Base-by-base conservation (phyloP, 2,113 vertebrate species). In the Blennius ocellaris region DNA sequence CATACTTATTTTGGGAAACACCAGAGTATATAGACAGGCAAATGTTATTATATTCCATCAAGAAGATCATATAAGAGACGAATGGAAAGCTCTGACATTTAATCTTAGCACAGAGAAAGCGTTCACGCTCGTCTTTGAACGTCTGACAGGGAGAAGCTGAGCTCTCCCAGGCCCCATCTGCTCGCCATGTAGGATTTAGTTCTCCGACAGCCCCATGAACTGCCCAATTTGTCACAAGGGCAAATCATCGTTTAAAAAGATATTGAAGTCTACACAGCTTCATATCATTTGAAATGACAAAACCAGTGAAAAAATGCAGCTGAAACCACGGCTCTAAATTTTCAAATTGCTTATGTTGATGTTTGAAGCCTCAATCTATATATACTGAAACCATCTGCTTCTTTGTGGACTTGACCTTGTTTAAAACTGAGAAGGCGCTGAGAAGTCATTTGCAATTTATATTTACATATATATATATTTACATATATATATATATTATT, bases 141-240 rank as follows among this genome's bases (percentile, higher is more conserved):
- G 80, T 54, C 73, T 84, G 87, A 86, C 73, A 79, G 21, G 71
- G 52, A 71, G 68, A 81, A 72, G 58, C 60, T 69, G 68, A 84
- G 79, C 61, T 73, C 65, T 79, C 59, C 52, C 21, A 59, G 69
- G 67, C 55, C 61, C 73, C 58, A 71, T 77, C 83, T 77, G 73
- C 57, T 84, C 64, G 5, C 62, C 60, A 72, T 71, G 80, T 52
- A 51, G 76, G 68, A 82, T 80, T 83, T 70, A 78, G 65, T 69
- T 50, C 51, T 63, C 62, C 54, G 67, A 73, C 61, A 54, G 71
- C 63, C 77, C 51, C 17, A 60, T 40, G 21, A 69, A 65, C 49
- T 38, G 21, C 63, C 67, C 66, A 68, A 50, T 64, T 73, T 77
- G 48, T 61, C 47, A 70, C 44, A 70, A 55, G 69, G 63, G 60